Evolutionary conservation across 1,140 invertebrate species (phyloP), one percentile per base, ranked within the genome.

Genomic region (Littorina saxatilis): DNA sequence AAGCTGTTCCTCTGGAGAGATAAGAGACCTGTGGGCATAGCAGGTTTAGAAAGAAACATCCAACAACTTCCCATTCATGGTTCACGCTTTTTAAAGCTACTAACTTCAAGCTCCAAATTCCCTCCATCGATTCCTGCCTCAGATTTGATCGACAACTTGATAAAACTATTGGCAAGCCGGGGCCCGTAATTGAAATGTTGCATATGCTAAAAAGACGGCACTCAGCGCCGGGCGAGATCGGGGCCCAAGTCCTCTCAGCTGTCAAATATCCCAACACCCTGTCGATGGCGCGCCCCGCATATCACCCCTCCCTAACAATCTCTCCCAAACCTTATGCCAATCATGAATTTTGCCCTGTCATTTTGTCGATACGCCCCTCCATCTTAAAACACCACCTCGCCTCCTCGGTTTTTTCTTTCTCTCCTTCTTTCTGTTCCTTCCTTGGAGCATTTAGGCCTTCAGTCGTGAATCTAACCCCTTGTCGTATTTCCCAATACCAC

Each of bases 81-180:
- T n/a, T n/a, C n/a, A n/a, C n/a, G n/a, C n/a, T n/a, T n/a, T n/a
- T n/a, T n/a, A n/a, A n/a, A n/a, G n/a, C n/a, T n/a, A n/a, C n/a
- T n/a, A n/a, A n/a, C n/a, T n/a, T n/a, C n/a, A n/a, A n/a, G n/a
- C n/a, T 9, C 43, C 43, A 47, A 47, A 47, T 9, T 47, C 17
- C 7, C 17, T 47, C 7, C 5, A 47, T 47, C 7, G 43, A 47
- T 47, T 47, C 17, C 43, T 9, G 43, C 43, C 17, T 47, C 61
- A 66, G 61, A 66, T 66, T 66, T 66, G 61, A 66, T 66, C 61
- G 61, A 66, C 61, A 66, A 66, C 61, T 66, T 66, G 61, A 66
- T 66, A 66, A 66, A 66, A 66, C 27, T 23, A 66, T 66, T 27
- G 61, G 61, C 61, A 23, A 66, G n/a, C 27, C 35, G 0, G 23